Percentiles rank a stretch among this genome's conserved stretches.
Evolutionary conservation across 92 coral and sea anemone species (phyloP).

Genomic region (Porites cylindrica): DNA sequence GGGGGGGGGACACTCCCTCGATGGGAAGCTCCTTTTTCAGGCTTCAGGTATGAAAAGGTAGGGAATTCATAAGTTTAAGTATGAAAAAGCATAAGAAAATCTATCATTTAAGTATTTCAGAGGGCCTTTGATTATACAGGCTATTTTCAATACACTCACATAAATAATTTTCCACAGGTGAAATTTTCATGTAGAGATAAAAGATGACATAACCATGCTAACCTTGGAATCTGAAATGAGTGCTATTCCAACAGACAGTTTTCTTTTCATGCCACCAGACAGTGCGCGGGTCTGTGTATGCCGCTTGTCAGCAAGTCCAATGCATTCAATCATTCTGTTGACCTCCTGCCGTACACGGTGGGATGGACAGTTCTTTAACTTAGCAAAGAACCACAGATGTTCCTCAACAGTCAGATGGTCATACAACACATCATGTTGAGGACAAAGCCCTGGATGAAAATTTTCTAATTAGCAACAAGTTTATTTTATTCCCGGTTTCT

Average conservation of each 20-base stretch:
- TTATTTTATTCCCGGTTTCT: too few species aligned
- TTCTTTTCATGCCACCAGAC: constrained; percentile 99
- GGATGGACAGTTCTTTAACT: constrained; percentile 82
- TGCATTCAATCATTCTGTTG: constrained; percentile 77
- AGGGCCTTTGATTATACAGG: too few species aligned
- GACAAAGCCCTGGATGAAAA: constrained; percentile 85
- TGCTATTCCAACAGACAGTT: constrained; percentile 95
- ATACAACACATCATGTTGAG: constrained; percentile 95
- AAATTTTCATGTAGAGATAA: background rate
- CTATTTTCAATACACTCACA: too few species aligned
- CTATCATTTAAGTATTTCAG: too few species aligned
- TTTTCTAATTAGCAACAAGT: background rate
- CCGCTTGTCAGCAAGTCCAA: constrained; percentile 87
- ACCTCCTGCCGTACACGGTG: constrained; percentile 68
- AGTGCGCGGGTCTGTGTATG: constrained; percentile 78
- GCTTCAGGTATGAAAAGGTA: too few species aligned
- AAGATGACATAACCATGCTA: background rate
- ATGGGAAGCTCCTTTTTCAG: too few species aligned
- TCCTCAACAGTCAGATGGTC: constrained; percentile 96
- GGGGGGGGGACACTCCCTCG: too few species aligned
- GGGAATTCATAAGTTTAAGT: too few species aligned
- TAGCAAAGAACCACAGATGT: constrained; percentile 96
- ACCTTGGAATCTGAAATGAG: constrained; percentile 94
- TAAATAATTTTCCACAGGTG: too few species aligned
- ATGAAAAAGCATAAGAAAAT: too few species aligned